Evolutionary conservation across 2,113 vertebrate species (phyloP).

Genomic region (Equus przewalskii): DNA sequence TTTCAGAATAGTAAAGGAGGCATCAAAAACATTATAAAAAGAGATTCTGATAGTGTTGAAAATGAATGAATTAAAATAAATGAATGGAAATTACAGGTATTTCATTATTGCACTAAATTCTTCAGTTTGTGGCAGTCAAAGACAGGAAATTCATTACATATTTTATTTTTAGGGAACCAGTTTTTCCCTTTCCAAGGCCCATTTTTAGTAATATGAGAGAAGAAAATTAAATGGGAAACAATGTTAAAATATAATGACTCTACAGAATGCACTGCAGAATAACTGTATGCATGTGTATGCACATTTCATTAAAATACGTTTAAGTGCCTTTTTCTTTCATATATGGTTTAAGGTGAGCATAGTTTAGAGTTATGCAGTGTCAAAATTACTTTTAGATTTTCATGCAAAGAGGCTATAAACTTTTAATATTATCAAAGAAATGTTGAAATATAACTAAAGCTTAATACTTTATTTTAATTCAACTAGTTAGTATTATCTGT

Average conservation of each 20-base stretch:
- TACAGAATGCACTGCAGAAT: not conserved
- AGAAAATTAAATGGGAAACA: not conserved
- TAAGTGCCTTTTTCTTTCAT: not conserved
- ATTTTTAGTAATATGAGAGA: not conserved
- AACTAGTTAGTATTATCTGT: not conserved
- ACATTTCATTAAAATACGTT: not conserved
- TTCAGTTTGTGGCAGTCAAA: not conserved
- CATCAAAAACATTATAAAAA: not conserved
- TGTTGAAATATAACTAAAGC: not conserved
- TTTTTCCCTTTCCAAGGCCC: not conserved
- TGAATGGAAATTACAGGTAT: not conserved
- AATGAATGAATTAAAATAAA: slow-evolving; percentile 45
- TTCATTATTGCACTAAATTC: not conserved
- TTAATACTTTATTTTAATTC: not conserved
- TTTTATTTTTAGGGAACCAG: not conserved
- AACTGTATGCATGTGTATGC: not conserved
- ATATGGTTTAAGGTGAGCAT: not conserved
- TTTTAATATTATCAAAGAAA: not conserved
- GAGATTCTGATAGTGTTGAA: not conserved
- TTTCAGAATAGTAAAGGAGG: not conserved
- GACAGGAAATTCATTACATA: not conserved
- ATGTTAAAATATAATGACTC: not conserved
- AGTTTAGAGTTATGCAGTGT: not conserved
- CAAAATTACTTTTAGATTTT: slow-evolving; percentile 2
- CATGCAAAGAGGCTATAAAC: not conserved